Percentiles rank a stretch among this genome's conserved stretches.
These are phyloP conservation scores for Prionailurus viverrinus DNA, from an alignment of 2,113 vertebrate genomes.

Conservation along the genomic window DNA sequence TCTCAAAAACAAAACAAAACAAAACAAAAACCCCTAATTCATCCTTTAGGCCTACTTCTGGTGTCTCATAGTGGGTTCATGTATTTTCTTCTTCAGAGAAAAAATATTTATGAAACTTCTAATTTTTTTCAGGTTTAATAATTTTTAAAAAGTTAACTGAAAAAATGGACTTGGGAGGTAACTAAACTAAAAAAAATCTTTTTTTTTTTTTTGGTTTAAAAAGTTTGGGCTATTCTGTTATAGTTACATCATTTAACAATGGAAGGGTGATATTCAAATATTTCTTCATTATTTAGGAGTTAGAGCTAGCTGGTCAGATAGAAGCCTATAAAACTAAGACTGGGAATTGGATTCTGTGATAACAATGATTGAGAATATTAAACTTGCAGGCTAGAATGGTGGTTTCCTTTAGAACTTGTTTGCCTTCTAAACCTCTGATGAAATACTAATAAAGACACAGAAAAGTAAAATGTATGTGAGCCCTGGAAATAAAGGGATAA, in stretches of 20 bases:
- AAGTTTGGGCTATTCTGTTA: background rate
- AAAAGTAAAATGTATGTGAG: background rate
- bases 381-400: background rate
- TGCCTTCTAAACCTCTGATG: background rate
- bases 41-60: slow-evolving; percentile 30
- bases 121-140: slow-evolving; percentile 13
- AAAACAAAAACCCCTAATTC: background rate
- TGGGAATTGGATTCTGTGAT: background rate
- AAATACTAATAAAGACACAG: background rate
- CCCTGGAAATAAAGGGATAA: background rate
- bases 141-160: background rate
- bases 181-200: background rate
- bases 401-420: background rate
- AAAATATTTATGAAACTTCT: slow-evolving; percentile 11
- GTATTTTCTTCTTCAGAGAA: slow-evolving; percentile 20
- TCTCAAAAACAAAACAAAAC: background rate
- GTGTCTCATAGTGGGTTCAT: slow-evolving; percentile 1
- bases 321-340: background rate
- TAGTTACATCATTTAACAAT: background rate
- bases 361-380: background rate
- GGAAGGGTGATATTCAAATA: background rate
- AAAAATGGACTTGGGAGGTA: background rate
- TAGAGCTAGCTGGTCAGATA: background rate
- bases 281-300: slow-evolving; percentile 3
- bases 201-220: background rate